Evolutionary conservation across 1,140 invertebrate genomes (phyloP).

Genomic region (Trinorchestia longiramus): DNA sequence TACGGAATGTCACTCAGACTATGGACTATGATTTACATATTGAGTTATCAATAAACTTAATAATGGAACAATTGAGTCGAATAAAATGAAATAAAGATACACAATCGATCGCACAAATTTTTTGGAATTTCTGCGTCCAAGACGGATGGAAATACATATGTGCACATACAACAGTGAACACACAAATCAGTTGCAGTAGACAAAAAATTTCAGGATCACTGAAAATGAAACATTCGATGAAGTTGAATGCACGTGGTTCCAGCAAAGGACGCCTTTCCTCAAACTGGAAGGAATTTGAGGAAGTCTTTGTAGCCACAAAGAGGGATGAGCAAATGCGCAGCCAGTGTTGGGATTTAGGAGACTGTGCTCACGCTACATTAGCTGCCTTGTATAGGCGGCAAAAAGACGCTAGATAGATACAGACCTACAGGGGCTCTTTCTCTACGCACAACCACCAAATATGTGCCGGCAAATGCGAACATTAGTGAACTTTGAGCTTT

Average conservation of each 20-base stretch:
- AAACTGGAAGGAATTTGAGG: conserved; percentile 29
- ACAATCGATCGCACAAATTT: background rate
- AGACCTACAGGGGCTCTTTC: background rate
- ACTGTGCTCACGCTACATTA: conserved; percentile 36
- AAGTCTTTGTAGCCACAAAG: conserved; percentile 3
- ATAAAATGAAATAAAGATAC: too few species aligned
- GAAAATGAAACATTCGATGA: background rate
- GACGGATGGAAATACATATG: background rate
- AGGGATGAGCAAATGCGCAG: conserved; percentile 45
- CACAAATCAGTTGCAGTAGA: background rate
- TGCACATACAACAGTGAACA: background rate
- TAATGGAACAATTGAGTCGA: too few species aligned
- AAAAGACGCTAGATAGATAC: conserved; percentile 35
- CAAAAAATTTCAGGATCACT: background rate
- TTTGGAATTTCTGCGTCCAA: background rate
- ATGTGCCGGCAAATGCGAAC: background rate
- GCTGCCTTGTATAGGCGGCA: conserved; percentile 41
- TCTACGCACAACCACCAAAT: background rate
- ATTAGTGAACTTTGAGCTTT: background rate
- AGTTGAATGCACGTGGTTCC: background rate
- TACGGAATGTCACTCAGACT: too few species aligned
- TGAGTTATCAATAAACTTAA: too few species aligned
- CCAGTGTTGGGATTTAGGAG: conserved; percentile 27
- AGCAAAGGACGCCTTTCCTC: background rate
- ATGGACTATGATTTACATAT: too few species aligned